Base-by-base conservation (phyloP, 1,140 invertebrate genomes). In the Camponotus vicinus region DNA sequence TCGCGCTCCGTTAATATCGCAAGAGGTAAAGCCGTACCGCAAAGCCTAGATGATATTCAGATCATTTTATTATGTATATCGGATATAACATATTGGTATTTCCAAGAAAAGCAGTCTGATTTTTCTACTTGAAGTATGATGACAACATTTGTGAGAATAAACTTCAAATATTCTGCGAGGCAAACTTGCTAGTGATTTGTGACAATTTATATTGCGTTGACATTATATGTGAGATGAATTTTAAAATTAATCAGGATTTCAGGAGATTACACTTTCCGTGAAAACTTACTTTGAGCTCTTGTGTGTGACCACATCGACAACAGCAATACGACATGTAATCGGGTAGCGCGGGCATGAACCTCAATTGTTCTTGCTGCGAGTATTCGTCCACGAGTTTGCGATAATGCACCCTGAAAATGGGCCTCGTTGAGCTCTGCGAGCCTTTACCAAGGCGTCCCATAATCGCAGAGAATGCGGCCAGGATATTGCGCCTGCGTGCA, bases 241-340 rank as follows among this genome's bases (percentile, higher is more conserved):
- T 73, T 40, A 57, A 73, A 11, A 55, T 37, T 61, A 27, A 32
- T 18, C 15, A 15, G 18, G 49, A 52, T 52, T 52, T 52, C 49
- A 18, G 15, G 15, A 18, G 49, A 45, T 3, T 27, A 27, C 27
- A 45, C 42, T 45, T n/a, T 21, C 18, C 27, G 9, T 11, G 8
- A 45, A 45, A 83, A 93, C 94, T 96, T 95, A 97, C 96, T 96
- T 96, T 95, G 78, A 97, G 91, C 91, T 96, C 96, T 90, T 97
- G 96, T 87, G 95, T 96, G 93, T 96, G 96, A 63, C 96, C 96
- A 87, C 96, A 97, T 89, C 96, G 96, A 89, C 96, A 96, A 93
- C 96, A 97, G 87, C 96, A 96, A 92, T 97, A 97, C 57, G 96
- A 96, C 92, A 96, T 94, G 92, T 96, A 96, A 88, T 96, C 96